Conservation (phyloP, 1,140 invertebrate species). For the Drosophila ironensis region DNA sequence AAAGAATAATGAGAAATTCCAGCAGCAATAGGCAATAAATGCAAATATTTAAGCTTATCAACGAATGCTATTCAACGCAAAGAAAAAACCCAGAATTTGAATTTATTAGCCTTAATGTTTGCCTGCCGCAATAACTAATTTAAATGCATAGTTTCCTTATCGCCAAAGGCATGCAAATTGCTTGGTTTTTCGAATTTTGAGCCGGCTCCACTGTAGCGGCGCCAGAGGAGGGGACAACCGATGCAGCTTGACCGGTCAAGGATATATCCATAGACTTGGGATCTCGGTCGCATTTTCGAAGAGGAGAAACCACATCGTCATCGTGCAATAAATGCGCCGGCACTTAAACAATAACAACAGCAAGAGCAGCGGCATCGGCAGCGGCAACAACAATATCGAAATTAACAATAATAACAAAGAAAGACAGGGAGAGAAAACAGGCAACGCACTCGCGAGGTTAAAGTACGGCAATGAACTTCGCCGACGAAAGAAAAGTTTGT, state of each 20-base stretch:
- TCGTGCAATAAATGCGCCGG: conserved; percentile 42
- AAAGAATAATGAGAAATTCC: too few species aligned
- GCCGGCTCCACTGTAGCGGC: too few species aligned
- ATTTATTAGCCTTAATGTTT: neutral
- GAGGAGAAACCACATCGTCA: conserved; percentile 4
- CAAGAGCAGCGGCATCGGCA: too few species aligned
- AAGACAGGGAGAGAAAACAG: conserved; percentile 19
- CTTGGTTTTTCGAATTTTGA: too few species aligned
- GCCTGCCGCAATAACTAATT: neutral
- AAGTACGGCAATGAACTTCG: conserved; percentile 76
- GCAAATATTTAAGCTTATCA: neutral
- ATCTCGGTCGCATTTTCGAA: neutral
- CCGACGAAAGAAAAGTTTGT: conserved; percentile 61
- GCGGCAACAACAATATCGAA: too few species aligned
- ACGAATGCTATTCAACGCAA: neutral
- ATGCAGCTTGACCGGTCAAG: too few species aligned
- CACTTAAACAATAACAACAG: conserved; percentile 19
- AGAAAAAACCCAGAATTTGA: neutral
- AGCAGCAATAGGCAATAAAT: neutral
- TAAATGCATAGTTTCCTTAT: conserved; percentile 5
- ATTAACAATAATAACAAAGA: conserved; percentile 17
- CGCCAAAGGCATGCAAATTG: conserved; percentile 8
- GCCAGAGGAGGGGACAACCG: too few species aligned
- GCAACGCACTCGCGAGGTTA: conserved; percentile 68
- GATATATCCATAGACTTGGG: neutral